Evolutionary conservation across 2,113 vertebrate genomes (phyloP), one percentile per base, ranked within the genome.

Genomic region (Noctilio leporinus): DNA sequence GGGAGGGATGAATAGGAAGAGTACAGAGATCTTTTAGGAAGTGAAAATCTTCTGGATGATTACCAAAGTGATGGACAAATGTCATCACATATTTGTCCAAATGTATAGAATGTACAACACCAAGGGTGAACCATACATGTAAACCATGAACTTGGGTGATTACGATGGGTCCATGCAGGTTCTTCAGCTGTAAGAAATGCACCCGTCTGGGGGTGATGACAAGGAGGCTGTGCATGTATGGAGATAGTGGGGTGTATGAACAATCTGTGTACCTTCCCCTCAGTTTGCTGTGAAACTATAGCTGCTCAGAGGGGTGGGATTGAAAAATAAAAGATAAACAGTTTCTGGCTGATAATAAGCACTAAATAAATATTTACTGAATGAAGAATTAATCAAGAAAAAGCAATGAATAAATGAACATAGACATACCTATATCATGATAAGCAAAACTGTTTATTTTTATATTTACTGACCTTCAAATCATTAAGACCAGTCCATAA

Each of bases 401-500:
- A 53, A 47, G 14, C 15, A 89, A 65, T 22, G 33, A 67, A 89
- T 89, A 12, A 73, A 80, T n/a, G 28, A 77, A 73, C 28, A 38
- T 38, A 51, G 26, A 38, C 33, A 51, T 47, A 82, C 15, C 49
- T n/a, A n/a, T n/a, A n/a, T n/a, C n/a, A n/a, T n/a, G n/a, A n/a
- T n/a, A n/a, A n/a, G n/a, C n/a, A n/a, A n/a, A n/a, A n/a, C n/a
- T n/a, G 12, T 12, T 53, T 43, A 51, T 55, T 30, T 86, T 94
- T 87, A 17, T 9, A 64, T n/a, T 78, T 84, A 92, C 97, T 97
- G 87, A 99, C 99, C 98, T 98, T 97, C 53, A 97, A 89, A 94
- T 99, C 98, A 92, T 98, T 99, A 89, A 99, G 98, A 78, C 98
- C 98, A 0, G 98, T 99, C 99, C 99, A 99, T 28, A 99, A 89